Percentiles rank a stretch among this genome's conserved stretches.
Conservation (phyloP, 2,888 invertebrate genomes). For the Agrochola litura region DNA sequence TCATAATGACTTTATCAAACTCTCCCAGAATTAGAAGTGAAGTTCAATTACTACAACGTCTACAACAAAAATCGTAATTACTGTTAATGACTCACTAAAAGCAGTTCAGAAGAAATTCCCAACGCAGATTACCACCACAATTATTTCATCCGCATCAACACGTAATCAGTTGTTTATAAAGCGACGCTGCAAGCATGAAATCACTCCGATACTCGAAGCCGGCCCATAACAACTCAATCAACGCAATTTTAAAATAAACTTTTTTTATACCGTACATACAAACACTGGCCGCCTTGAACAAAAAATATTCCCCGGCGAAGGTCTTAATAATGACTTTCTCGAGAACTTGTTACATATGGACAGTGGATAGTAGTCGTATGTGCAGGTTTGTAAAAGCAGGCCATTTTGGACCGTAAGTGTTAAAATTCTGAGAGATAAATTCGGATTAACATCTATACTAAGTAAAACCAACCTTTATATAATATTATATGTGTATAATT, state of each 20-base stretch:
- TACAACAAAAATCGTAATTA: conserved; percentile 30
- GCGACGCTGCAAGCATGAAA: conserved; percentile 78
- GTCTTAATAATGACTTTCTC: conserved; percentile 86
- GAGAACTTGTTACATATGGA: conserved; percentile 77
- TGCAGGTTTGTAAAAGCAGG: conserved; percentile 23
- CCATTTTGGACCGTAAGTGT: conserved; percentile 49
- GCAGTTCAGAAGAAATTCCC: conserved; percentile 41
- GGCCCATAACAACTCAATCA: conserved; percentile 88
- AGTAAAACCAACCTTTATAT: conserved; percentile 5
- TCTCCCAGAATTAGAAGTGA: conserved; percentile 15
- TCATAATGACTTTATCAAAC: conserved; percentile 18
- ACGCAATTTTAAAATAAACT: conserved; percentile 87
- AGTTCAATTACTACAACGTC: conserved; percentile 22
- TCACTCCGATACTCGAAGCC: conserved; percentile 73
- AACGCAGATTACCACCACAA: conserved; percentile 56
- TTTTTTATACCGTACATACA: conserved; percentile 78
- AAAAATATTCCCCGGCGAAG: conserved; percentile 79
- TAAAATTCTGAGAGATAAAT: conserved; percentile 31
- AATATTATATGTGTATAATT: neutral
- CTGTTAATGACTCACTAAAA: conserved; percentile 52
- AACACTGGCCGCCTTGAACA: conserved; percentile 78
- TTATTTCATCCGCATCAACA: conserved; percentile 65
- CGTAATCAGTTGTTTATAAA: conserved; percentile 74
- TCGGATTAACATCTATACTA: conserved; percentile 7
- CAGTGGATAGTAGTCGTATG: conserved; percentile 56